Base-by-base conservation (phyloP, 2,113 vertebrate genomes). In the Himantopus leucocephalus region DNA sequence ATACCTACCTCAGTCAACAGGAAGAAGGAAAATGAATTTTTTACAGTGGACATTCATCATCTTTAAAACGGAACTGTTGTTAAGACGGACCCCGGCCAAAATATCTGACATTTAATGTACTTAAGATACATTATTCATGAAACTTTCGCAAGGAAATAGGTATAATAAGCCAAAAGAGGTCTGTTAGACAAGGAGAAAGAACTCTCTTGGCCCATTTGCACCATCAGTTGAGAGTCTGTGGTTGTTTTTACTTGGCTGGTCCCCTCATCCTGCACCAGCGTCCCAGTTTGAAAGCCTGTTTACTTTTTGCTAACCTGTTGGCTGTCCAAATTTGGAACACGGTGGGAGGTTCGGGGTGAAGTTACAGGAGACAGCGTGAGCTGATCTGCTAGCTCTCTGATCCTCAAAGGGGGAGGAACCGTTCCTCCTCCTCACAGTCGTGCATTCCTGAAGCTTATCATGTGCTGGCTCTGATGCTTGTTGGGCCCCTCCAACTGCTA, bases 321-420 rank as follows among this genome's bases (percentile, higher is more conserved):
- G 9, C 83, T 81, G 41, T 55, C 87, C 91, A 41, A 23, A 77
- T 72, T 76, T 56, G 95, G 88, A 58, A 18, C 45, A 3, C 3
- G 50, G 93, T 88, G 90, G 93, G 39, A 95, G 87, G 83, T 32
- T 87, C 66, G n/a, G 87, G 59, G 30, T 62, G 83, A 86, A 88
- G 83, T 67, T 81, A 39, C 52, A 74, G 82, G 86, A 77, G 85
- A 41, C 29, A 62, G 63, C 84, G 80, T 0, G 5, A 95, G 39
- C 60, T 64, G 78, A 72, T 64, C 58, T 24, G 74, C 60, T 35
- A 55, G 47, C 59, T 37, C 52, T 24, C 45, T 55, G 48, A 78
- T 77, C 80, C 76, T 50, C 14, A 8, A 29, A n/a, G 26, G n/a
- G 32, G 48, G 55, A 88, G 88, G 72, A 68, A n/a, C 37, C 62